phyloP scores from a whole-genome alignment of 1,140 invertebrate species.

The Melitaea cinxia region DNA sequence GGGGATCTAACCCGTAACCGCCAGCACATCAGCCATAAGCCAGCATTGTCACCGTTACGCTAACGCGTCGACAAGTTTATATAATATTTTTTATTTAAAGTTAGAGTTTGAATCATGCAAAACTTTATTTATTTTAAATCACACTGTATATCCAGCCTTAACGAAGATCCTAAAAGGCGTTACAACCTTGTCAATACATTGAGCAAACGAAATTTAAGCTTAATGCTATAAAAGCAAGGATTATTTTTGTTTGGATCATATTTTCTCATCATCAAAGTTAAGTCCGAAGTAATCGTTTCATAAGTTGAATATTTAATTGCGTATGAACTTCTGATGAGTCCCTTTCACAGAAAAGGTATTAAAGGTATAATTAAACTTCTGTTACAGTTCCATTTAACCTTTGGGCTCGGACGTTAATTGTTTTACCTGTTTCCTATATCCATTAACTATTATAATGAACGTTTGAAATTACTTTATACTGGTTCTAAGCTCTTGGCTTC shows the following conservation, averaged over 20 bases:
- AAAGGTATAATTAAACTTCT: not conserved
- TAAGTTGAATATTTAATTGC: slow-evolving; percentile 16
- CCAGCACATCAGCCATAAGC: too few species aligned
- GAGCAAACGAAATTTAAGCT: not conserved
- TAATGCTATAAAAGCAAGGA: not conserved
- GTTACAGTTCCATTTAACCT: not conserved
- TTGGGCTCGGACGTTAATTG: too few species aligned
- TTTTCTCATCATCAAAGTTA: slow-evolving; percentile 1
- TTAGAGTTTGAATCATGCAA: too few species aligned
- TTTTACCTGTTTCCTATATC: too few species aligned
- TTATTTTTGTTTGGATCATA: not conserved
- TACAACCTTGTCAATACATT: not conserved
- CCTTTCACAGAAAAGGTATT: not conserved
- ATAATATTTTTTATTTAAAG: too few species aligned
- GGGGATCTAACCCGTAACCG: too few species aligned
- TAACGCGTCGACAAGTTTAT: too few species aligned
- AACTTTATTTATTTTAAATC: too few species aligned
- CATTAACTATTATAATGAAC: too few species aligned
- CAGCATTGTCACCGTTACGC: too few species aligned
- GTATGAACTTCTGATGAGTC: not conserved
- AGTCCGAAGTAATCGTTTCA: slow-evolving; percentile 12
- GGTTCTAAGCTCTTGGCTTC: too few species aligned
- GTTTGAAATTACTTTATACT: too few species aligned
- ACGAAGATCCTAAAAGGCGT: not conserved
- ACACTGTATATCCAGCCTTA: not conserved